Conservation (phyloP, 2,113 vertebrate genomes). For the Calidris pugnax region DNA sequence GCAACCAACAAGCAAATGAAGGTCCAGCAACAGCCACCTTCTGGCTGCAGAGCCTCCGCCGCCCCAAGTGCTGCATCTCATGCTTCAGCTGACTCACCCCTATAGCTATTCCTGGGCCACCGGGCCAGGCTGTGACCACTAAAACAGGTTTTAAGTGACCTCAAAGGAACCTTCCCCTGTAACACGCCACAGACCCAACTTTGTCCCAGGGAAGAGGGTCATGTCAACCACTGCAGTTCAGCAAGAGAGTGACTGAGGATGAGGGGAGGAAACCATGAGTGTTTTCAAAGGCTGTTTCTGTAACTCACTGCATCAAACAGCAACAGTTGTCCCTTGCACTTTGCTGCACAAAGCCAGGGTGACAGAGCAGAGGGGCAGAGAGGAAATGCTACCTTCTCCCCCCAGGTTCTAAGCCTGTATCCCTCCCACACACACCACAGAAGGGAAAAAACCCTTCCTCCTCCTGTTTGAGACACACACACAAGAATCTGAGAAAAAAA, state of each 20-base stretch:
- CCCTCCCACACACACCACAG: neutral
- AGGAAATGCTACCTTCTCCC: neutral
- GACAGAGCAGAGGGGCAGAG: neutral
- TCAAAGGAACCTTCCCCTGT: neutral
- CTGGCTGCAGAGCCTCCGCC: neutral
- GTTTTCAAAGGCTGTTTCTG: neutral
- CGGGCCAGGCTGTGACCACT: neutral
- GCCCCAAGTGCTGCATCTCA: fast-evolving
- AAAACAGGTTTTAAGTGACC: neutral
- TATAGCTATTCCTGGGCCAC: no score
- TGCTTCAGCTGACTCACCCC: fast-evolving
- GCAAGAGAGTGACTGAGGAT: neutral
- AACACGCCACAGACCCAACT: neutral
- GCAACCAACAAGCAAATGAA: neutral
- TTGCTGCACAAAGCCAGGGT: neutral
- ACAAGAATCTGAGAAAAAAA: neutral
- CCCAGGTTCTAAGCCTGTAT: neutral
- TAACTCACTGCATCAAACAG: neutral
- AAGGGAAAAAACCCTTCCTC: neutral
- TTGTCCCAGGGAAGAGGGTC: neutral
- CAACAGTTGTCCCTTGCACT: neutral
- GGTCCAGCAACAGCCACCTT: neutral
- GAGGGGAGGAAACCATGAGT: neutral
- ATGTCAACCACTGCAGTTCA: neutral
- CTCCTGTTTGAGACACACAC: neutral